Evolutionary conservation across 1,140 invertebrate genomes (phyloP), one percentile per base, ranked within the genome.

Genomic region (Zaprionus inermis): DNA sequence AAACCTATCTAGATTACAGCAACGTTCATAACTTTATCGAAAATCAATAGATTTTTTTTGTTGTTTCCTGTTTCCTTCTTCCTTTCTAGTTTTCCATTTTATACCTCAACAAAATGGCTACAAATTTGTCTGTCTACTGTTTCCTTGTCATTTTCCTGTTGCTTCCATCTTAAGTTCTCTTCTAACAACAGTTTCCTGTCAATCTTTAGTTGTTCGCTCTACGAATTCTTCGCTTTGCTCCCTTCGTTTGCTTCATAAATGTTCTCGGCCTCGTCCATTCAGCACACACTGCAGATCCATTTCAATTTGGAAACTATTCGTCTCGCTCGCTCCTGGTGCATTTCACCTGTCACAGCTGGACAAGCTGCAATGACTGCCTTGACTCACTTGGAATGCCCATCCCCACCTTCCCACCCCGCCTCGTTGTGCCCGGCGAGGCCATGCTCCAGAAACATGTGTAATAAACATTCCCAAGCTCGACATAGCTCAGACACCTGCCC

Each of bases 381-480:
- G 38, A 44, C n/a, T 44, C 38, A n/a, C n/a, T 16, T 16, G n/a
- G 38, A 16, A 16, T 44, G 7, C 38, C 38, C 20, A 11, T 11
- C 18, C 18, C 18, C 18, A 12, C 20, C 20, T 14, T 12, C 9
- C 18, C 1, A 20, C 49, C 20, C 14, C 11, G 12, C 28, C 22
- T 24, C 2, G 22, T 24, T 24, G 22, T 24, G 22, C 22, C 22
- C 10, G 6, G 5, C 18, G 18, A 61, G 49, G 5, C 64, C 66
- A 60, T 30, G 28, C 71, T 49, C 36, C 60, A 51, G 57, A 41
- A 73, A 55, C 65, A 68, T 16, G 57, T 61, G 71, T 69, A 61
- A 73, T 73, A 73, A 73, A 73, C 71, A 73, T 61, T 54, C 56
- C 36, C 70, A 72, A 66, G 69, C 56, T 68, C 56, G 54, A 66